Conservation (phyloP, 2,888 invertebrate species). For the Cerceris ruficornis region DNA sequence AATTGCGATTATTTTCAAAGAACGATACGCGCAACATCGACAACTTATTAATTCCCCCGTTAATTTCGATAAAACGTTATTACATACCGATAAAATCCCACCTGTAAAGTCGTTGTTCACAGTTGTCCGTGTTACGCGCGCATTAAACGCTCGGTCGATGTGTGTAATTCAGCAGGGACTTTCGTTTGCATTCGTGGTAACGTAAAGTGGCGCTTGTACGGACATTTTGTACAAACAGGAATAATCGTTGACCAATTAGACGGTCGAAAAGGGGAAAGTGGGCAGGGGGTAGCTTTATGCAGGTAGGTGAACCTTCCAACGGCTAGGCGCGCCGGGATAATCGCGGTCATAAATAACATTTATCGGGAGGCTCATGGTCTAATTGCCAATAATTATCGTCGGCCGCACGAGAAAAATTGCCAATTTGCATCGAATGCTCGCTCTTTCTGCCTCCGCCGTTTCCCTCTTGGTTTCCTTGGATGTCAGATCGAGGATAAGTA, state of each 20-base stretch:
- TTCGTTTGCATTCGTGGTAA: conserved; percentile 33
- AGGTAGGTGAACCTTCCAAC: conserved; percentile 61
- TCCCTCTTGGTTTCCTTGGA: conserved; percentile 54
- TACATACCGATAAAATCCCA: not conserved
- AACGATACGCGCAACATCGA: not conserved
- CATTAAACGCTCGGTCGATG: conserved; percentile 38
- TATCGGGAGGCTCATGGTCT: conserved; percentile 71
- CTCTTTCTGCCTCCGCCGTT: conserved; percentile 41
- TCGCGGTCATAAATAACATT: conserved; percentile 78
- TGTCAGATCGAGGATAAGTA: conserved; percentile 57
- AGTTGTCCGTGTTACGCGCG: conserved; percentile 33
- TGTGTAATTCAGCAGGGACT: conserved; percentile 26
- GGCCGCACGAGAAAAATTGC: conserved; percentile 74
- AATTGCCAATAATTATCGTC: conserved; percentile 79
- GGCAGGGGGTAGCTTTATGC: conserved; percentile 28
- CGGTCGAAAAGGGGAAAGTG: conserved; percentile 35
- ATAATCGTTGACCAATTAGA: conserved; percentile 73
- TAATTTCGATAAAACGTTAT: not conserved
- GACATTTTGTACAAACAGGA: conserved; percentile 67
- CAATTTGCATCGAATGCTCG: conserved; percentile 74
- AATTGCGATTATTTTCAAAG: not conserved
- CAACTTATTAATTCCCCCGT: not conserved
- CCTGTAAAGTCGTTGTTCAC: not conserved
- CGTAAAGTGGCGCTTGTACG: conserved; percentile 53
- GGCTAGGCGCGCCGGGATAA: conserved; percentile 76